Percentiles rank a stretch among this genome's conserved stretches.
Conservation (phyloP, 2,888 invertebrate genomes). For the Pteria penguin region DNA sequence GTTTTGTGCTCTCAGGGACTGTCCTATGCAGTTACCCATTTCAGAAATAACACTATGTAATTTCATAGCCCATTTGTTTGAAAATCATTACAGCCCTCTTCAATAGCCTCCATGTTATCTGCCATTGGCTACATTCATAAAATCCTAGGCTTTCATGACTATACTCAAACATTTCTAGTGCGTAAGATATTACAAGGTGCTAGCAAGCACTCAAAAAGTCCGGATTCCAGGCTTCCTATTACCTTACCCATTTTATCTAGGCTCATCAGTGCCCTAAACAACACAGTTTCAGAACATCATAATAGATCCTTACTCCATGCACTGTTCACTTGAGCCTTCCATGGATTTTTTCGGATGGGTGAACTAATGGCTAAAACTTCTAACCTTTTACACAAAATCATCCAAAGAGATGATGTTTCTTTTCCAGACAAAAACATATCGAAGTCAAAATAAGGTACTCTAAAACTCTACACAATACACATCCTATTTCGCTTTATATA, state of each 20-base stretch:
- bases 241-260: background rate
- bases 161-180: background rate
- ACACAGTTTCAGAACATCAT: background rate
- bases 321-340: conserved; percentile 18
- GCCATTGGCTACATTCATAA: conserved; percentile 17
- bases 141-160: background rate
- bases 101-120: conserved; percentile 13
- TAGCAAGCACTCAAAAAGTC: background rate
- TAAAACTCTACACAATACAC: conserved; percentile 1
- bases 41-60: background rate
- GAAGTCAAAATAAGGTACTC: conserved; percentile 10
- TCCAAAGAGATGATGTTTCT: conserved; percentile 4
- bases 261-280: background rate
- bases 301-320: background rate
- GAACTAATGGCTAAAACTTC: conserved; percentile 7
- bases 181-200: conserved; percentile 1
- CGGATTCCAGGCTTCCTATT: background rate
- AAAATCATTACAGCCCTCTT: background rate
- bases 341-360: conserved; percentile 25
- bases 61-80: background rate
- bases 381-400: background rate
- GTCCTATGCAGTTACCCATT: background rate
- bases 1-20: background rate
- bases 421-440: background rate
- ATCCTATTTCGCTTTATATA: conserved; percentile 8